Percentiles rank a stretch among this genome's conserved stretches.
Conservation (phyloP, 2,888 invertebrate species). For the Cylindroiulus punctatus region DNA sequence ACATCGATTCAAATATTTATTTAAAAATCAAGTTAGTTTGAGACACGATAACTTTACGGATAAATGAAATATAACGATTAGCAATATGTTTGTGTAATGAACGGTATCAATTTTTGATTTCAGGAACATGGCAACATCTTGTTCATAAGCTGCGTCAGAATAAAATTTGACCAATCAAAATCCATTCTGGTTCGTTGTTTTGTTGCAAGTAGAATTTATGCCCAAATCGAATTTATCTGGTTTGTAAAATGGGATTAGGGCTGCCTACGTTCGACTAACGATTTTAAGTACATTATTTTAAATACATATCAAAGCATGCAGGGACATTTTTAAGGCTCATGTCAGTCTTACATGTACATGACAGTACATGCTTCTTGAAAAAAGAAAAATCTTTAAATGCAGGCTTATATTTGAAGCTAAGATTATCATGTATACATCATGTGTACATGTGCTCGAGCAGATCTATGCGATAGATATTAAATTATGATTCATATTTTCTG, state of each 20-base stretch:
- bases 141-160: background rate
- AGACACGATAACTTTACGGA: background rate
- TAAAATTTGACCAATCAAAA: background rate
- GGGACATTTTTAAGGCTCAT: too few species aligned
- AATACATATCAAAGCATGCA: background rate
- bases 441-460: background rate
- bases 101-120: background rate
- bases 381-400: background rate
- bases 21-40: background rate
- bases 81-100: background rate
- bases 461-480: background rate
- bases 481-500: too few species aligned
- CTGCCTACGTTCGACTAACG: background rate
- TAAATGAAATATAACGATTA: background rate
- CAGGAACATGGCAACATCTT: too few species aligned
- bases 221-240: background rate
- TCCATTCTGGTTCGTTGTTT: background rate
- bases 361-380: background rate
- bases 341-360: background rate
- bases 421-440: background rate
- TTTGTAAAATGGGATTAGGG: background rate
- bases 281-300: background rate
- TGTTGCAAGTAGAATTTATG: background rate
- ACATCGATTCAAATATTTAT: background rate
- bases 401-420: background rate